Evolutionary conservation across 2,888 invertebrate genomes (phyloP).

Genomic region (Diaprepes abbreviatus): DNA sequence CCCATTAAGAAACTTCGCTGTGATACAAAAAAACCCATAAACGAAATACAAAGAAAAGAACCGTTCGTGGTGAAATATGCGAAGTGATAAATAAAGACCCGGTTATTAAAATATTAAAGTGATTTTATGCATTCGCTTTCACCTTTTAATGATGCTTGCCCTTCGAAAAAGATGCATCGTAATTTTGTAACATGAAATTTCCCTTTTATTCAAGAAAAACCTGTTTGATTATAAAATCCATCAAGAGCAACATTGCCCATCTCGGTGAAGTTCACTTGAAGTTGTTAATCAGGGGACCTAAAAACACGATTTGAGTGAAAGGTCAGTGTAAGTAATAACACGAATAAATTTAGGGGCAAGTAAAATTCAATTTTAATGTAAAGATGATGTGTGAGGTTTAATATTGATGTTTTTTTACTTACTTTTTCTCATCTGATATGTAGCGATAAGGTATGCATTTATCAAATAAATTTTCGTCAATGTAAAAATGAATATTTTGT

Average conservation of each 20-base stretch:
- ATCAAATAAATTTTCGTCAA: no score
- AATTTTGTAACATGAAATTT: slow-evolving; percentile 27
- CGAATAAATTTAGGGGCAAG: slow-evolving; percentile 5
- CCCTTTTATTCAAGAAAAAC: slow-evolving; percentile 37
- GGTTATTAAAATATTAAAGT: slow-evolving; percentile 8
- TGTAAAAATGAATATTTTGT: no score
- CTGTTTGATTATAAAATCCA: slow-evolving; percentile 41
- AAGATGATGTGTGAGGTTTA: background rate
- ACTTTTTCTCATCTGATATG: no score
- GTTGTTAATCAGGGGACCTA: slow-evolving; percentile 31
- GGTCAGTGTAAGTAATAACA: slow-evolving; percentile 26
- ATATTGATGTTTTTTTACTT: no score
- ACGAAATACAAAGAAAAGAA: no score
- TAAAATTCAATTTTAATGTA: background rate
- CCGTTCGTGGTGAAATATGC: slow-evolving; percentile 9
- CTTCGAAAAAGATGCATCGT: slow-evolving; percentile 32
- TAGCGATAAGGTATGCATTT: no score
- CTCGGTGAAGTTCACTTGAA: slow-evolving; percentile 37
- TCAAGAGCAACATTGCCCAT: slow-evolving; percentile 24
- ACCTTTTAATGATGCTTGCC: slow-evolving; percentile 29
- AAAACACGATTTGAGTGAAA: slow-evolving; percentile 32
- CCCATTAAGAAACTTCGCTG: no score
- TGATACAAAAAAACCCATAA: no score
- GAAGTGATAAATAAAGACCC: slow-evolving; percentile 12
- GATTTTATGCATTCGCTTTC: slow-evolving; percentile 25